These are phyloP conservation scores for Scaptomyza montana DNA, from an alignment of 1,140 invertebrate genomes.

Conservation along the genomic window DNA sequence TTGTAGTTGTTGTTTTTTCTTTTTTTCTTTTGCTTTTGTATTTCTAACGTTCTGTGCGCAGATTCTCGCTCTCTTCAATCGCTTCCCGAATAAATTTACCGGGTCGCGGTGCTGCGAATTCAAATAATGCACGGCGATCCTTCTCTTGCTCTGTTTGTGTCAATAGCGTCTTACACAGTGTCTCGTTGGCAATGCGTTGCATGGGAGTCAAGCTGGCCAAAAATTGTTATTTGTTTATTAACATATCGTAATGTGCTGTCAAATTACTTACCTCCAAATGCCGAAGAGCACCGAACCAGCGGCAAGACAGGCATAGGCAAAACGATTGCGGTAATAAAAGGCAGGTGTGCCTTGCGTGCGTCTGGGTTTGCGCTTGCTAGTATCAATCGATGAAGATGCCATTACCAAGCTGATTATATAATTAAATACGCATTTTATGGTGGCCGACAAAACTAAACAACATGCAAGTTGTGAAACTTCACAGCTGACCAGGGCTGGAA, in stretches of 20 bases:
- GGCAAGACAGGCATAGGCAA: constrained; percentile 66
- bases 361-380: constrained; percentile 75
- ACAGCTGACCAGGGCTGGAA: constrained; percentile 30
- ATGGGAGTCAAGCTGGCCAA: constrained; percentile 60
- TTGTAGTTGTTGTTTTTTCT: neutral
- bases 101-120: constrained; percentile 54
- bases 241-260: too few relatives aligned
- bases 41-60: constrained; percentile 47
- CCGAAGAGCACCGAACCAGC: constrained; percentile 59
- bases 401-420: constrained; percentile 73
- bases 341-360: constrained; percentile 77
- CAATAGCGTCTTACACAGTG: constrained; percentile 29
- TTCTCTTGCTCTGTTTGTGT: constrained; percentile 53
- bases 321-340: constrained; percentile 72
- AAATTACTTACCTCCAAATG: constrained; percentile 56
- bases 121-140: constrained; percentile 62
- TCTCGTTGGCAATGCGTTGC: constrained; percentile 62
- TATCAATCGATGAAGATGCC: constrained; percentile 61
- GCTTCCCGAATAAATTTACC: constrained; percentile 55
- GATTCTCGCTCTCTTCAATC: constrained; percentile 56
- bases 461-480: constrained; percentile 14
- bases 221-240: neutral
- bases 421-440: constrained; percentile 65
- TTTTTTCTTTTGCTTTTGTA: constrained; percentile 14
- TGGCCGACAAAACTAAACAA: constrained; percentile 23